Evolutionary conservation across 2,888 invertebrate species (phyloP), one percentile per base, ranked within the genome.

Genomic region (Biston stratarius): DNA sequence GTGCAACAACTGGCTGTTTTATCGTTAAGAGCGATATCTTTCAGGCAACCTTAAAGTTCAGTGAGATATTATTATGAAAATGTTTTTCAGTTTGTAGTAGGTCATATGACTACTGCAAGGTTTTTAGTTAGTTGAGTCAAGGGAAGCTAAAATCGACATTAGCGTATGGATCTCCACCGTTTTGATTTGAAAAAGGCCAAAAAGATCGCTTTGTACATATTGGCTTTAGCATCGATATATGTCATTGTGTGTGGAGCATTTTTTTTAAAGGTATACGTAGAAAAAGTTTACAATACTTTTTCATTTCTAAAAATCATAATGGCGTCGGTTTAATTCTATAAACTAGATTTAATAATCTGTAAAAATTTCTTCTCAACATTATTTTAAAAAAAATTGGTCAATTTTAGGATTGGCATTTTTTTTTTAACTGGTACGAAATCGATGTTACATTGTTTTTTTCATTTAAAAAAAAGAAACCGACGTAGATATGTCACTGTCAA

Each of bases 181-280:
- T 79, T 79, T 83, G 87, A 24, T 53, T 84, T 89, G 55, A 84
- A 86, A 24, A 83, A 86, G 87, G 90, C 91, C 91, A 92, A 92
- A 92, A 87, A 89, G 65, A 80, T 81, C 75, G 90, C 90, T 91
- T 90, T 92, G 92, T 92, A 91, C 72, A 92, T 92, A 88, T 76
- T 73, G 86, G 86, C 88, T 85, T 80, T 74, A 76, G 75, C 77
- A 73, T 69, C 66, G 44, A 42, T 0, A 38, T 2, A 12, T 51
- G 64, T 64, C 58, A 38, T 55, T 61, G 64, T 65, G 64, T 51
- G 74, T 74, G 70, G 69, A 71, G 61, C 48, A 56, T 44, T 59
- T 68, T 56, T 68, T 66, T 65, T 53, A 51, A 33, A 40, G 24
- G 15, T 24, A 12, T 55, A 40, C 53, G 53, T 10, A 40, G 5